Evolutionary conservation across 2,888 invertebrate genomes (phyloP).

Genomic region (Hydropsyche betteni): DNA sequence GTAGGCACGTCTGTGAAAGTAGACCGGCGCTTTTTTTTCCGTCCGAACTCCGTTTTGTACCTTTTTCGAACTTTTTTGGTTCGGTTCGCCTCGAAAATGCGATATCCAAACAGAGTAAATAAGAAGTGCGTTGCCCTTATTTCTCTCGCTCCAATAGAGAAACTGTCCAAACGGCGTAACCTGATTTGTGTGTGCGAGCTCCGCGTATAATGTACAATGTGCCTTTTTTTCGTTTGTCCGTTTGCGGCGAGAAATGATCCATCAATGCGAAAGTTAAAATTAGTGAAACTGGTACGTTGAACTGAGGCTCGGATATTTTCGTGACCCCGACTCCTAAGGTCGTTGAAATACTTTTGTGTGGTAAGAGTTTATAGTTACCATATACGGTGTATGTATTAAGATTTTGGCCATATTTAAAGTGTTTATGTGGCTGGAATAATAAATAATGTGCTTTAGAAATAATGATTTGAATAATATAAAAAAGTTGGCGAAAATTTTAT

Average conservation of each 20-base stretch:
- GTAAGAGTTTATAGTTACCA: slow-evolving; percentile 31
- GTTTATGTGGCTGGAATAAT: too few relatives aligned
- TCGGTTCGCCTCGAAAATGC: slow-evolving; percentile 4
- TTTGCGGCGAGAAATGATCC: slow-evolving; percentile 33
- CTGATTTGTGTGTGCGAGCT: slow-evolving; percentile 22
- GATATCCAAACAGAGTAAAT: slow-evolving; percentile 11
- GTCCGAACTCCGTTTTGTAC: too few relatives aligned
- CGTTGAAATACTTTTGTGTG: slow-evolving; percentile 36
- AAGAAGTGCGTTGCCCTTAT: slow-evolving; percentile 27
- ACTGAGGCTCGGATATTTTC: slow-evolving; percentile 39
- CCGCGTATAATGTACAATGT: too few relatives aligned
- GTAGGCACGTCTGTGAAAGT: slow-evolving; percentile 4
- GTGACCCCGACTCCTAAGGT: slow-evolving; percentile 37
- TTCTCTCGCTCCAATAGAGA: not conserved
- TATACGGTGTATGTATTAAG: slow-evolving; percentile 1
- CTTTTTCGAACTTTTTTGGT: not conserved
- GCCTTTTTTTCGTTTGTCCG: not conserved
- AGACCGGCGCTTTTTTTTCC: slow-evolving; percentile 2
- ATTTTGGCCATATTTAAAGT: too few relatives aligned
- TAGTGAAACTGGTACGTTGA: slow-evolving; percentile 41
- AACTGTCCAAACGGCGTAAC: slow-evolving; percentile 36
- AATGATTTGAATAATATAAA: too few relatives aligned
- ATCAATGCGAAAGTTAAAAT: slow-evolving; percentile 42
- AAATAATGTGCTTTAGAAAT: too few relatives aligned
- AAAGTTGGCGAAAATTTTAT: too few relatives aligned